A percentile compares a stretch with the other conserved stretches of the same genome.
Conservation (phyloP, 2,888 invertebrate genomes). For the Aplocera efformata region DNA sequence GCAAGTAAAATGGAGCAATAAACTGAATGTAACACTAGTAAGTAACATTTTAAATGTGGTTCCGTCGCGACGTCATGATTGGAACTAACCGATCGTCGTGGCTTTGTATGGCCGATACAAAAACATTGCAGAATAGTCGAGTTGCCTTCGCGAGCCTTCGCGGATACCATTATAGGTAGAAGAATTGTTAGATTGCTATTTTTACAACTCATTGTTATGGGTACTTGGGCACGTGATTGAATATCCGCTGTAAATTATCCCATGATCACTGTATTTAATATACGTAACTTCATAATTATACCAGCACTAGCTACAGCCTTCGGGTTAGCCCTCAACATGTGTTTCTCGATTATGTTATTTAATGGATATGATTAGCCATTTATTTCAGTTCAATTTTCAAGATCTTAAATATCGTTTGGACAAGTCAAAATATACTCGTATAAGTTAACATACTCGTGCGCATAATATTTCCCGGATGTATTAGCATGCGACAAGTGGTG, state of each 20-base stretch:
- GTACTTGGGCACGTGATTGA: constrained; percentile 37
- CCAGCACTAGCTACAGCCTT: too few relatives aligned
- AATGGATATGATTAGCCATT: too few relatives aligned
- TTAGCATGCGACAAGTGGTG: too few relatives aligned
- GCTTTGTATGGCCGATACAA: constrained; percentile 47
- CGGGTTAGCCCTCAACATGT: too few relatives aligned
- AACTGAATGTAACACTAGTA: constrained; percentile 34
- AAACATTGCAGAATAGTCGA: constrained; percentile 54
- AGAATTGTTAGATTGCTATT: constrained; percentile 62
- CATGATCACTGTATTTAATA: neutral
- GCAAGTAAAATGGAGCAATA: constrained; percentile 22
- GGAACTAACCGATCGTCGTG: constrained; percentile 61
- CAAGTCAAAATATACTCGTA: too few relatives aligned
- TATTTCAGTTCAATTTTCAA: too few relatives aligned
- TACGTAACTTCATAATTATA: too few relatives aligned
- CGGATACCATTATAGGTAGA: constrained; percentile 59
- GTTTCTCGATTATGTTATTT: too few relatives aligned
- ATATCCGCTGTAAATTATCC: constrained; percentile 13
- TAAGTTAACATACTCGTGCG: too few relatives aligned
- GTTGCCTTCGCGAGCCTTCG: constrained; percentile 60
- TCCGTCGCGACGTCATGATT: constrained; percentile 60
- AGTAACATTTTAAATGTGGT: constrained; percentile 74
- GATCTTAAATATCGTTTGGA: too few relatives aligned
- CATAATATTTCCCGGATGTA: too few relatives aligned
- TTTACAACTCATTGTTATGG: constrained; percentile 57